Conservation (phyloP, 1,140 invertebrate species). For the Leptinotarsa lineolata region DNA sequence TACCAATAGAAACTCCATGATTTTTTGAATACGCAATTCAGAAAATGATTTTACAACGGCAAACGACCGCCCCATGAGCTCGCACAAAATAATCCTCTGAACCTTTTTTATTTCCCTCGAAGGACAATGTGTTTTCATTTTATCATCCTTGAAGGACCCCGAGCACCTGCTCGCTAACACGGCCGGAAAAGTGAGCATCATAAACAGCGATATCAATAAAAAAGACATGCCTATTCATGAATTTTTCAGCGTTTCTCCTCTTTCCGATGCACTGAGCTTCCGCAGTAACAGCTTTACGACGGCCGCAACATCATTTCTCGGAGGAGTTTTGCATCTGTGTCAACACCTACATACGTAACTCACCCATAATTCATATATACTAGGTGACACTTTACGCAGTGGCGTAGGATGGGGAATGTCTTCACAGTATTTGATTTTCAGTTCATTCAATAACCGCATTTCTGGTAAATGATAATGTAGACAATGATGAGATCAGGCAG, state of each 20-base stretch:
- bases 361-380: neutral
- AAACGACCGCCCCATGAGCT: neutral
- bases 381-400: neutral
- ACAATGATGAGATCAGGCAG: too few species aligned
- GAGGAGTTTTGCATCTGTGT: neutral
- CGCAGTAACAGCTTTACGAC: neutral
- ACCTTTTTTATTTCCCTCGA: neutral
- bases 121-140: slow-evolving; percentile 6
- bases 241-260: neutral
- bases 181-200: neutral
- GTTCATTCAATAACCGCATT: too few species aligned
- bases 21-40: neutral
- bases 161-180: neutral
- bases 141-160: neutral
- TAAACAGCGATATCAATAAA: slow-evolving; percentile 8
- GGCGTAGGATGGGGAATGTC: neutral
- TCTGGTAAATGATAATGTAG: too few species aligned
- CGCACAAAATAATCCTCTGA: neutral
- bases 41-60: neutral
- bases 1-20: too few species aligned
- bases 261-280: slow-evolving; percentile 5
- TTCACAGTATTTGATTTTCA: too few species aligned
- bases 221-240: slow-evolving; percentile 6
- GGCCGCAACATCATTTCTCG: slow-evolving; percentile 2
- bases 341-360: neutral